These are phyloP conservation scores for Listrodromus nycthemerus DNA, from an alignment of 2,888 invertebrate genomes.

Conservation along the genomic window DNA sequence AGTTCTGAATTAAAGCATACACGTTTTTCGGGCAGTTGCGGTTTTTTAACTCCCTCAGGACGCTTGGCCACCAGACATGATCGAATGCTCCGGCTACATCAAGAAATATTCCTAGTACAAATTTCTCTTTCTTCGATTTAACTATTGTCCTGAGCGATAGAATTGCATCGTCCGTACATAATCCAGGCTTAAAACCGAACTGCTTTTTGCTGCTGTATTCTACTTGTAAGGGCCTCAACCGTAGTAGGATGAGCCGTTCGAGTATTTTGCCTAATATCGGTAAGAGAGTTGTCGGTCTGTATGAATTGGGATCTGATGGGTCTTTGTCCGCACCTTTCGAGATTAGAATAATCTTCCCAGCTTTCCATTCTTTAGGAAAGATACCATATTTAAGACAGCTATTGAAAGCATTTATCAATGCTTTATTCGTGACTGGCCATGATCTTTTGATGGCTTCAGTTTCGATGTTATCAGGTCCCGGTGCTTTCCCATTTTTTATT, in stretches of 20 bases:
- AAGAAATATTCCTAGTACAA: slow-evolving; percentile 31
- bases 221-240: not conserved
- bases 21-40: slow-evolving; percentile 29
- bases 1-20: slow-evolving; percentile 5
- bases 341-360: too few relatives aligned
- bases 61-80: slow-evolving; percentile 50
- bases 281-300: slow-evolving; percentile 23
- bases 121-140: not conserved
- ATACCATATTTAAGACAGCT: too few relatives aligned
- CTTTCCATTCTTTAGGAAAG: too few relatives aligned
- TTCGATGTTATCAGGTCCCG: slow-evolving; percentile 1
- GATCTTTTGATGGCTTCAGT: not conserved
- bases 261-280: slow-evolving; percentile 18
- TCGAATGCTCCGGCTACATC: slow-evolving; percentile 57
- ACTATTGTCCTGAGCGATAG: not conserved
- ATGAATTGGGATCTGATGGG: not conserved
- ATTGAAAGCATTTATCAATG: too few relatives aligned
- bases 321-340: too few relatives aligned
- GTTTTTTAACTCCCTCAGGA: slow-evolving; percentile 13
- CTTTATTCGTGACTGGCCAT: too few relatives aligned
- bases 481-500: slow-evolving; percentile 22
- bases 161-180: slow-evolving; percentile 51
- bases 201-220: not conserved
- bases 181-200: slow-evolving; percentile 30
- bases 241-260: not conserved